Conservation (phyloP, 2,113 vertebrate species). For the Coturnix japonica region DNA sequence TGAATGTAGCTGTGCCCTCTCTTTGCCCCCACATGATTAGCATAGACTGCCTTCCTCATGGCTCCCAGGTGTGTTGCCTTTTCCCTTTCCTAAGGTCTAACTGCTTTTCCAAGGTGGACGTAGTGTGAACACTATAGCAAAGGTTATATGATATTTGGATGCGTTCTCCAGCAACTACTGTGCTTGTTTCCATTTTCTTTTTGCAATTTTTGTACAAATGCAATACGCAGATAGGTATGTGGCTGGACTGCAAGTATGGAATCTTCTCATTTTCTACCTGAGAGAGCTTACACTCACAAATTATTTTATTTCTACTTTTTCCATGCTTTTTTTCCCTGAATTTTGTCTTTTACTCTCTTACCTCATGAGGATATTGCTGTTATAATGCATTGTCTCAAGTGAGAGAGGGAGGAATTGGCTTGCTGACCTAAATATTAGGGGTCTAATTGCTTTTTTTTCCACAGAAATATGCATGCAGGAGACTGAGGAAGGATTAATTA, state of each 20-base stretch:
- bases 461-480: neutral
- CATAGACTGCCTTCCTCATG: neutral
- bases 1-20: neutral
- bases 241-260: neutral
- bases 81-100: neutral
- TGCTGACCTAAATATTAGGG: neutral
- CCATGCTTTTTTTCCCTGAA: neutral
- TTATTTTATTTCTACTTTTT: neutral
- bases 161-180: neutral
- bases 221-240: neutral
- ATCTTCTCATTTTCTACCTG: neutral
- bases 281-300: neutral
- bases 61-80: rapidly evolving
- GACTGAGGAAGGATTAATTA: neutral
- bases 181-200: neutral
- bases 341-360: neutral
- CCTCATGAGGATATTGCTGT: neutral
- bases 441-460: neutral
- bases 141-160: neutral
- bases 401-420: neutral
- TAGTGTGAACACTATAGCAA: neutral
- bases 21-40: neutral
- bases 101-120: neutral
- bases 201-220: neutral
- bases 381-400: neutral